Conservation (phyloP, 2,113 vertebrate genomes). For the Anseranas semipalmata region DNA sequence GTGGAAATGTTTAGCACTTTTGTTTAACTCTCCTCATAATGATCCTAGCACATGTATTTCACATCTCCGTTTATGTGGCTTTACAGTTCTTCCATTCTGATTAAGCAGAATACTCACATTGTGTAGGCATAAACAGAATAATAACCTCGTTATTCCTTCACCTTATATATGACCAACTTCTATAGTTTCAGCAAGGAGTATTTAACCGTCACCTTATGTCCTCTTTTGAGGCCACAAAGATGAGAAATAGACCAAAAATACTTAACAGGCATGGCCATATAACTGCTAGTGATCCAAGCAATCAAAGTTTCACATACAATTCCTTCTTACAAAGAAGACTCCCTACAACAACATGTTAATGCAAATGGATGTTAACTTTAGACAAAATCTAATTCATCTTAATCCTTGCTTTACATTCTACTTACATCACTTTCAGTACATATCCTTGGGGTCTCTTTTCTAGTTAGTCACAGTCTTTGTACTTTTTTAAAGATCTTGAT, state of each 20-base stretch:
- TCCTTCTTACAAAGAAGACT: neutral
- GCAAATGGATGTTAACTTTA: neutral
- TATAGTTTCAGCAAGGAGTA: neutral
- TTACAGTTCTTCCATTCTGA: neutral
- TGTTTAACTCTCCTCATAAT: neutral
- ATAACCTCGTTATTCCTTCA: neutral
- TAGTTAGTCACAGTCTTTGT: neutral
- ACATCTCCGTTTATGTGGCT: neutral
- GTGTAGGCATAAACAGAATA: neutral
- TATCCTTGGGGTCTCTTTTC: neutral
- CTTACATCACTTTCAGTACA: neutral
- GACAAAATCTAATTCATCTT: neutral
- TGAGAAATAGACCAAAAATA: neutral
- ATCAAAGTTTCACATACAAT: neutral
- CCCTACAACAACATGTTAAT: neutral
- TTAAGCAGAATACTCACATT: neutral
- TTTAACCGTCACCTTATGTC: neutral
- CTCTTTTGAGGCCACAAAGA: accelerated
- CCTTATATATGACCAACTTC: neutral
- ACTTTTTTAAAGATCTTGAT: neutral
- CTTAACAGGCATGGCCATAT: neutral
- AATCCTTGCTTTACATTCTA: neutral
- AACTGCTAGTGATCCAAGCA: neutral
- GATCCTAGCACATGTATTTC: neutral
- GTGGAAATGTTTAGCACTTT: neutral